Conservation (phyloP, 2,797 vertebrate genomes). For the Streptopelia turtur region DNA sequence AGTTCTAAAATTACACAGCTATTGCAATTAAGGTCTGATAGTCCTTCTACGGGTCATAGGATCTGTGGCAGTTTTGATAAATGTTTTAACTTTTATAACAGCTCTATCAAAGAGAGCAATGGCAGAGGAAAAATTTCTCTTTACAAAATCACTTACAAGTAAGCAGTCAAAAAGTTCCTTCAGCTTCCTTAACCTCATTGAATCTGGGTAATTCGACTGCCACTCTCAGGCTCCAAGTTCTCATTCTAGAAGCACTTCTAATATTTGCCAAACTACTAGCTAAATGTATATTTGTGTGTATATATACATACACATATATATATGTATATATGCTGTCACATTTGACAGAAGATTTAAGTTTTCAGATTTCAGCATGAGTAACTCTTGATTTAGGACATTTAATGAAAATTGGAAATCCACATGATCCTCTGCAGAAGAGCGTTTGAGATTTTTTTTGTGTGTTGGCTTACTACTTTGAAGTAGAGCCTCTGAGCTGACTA, state of each 20-base stretch:
- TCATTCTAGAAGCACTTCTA: not conserved
- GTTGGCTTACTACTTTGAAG: not conserved
- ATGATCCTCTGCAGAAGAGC: not conserved
- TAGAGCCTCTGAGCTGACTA: not conserved
- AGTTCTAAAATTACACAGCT: conserved; percentile 31
- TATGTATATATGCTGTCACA: not conserved
- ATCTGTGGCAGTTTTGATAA: conserved; percentile 16
- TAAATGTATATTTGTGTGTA: not conserved
- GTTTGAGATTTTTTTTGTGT: not conserved
- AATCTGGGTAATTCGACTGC: not conserved
- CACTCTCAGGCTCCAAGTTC: not conserved
- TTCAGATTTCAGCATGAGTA: not conserved
- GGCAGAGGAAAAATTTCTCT: not conserved
- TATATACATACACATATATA: no score
- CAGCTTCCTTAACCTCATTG: not conserved
- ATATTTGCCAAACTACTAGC: not conserved
- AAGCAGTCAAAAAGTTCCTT: not conserved
- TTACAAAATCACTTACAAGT: not conserved
- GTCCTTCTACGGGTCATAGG: not conserved
- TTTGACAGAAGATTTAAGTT: not conserved
- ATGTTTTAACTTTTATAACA: conserved; percentile 26
- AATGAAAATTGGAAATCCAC: not conserved
- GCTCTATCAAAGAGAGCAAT: not conserved
- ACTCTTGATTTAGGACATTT: not conserved
- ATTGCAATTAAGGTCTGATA: conserved; percentile 37